Conservation (phyloP, 2,888 invertebrate genomes). For the Steinernema carpocapsae region DNA sequence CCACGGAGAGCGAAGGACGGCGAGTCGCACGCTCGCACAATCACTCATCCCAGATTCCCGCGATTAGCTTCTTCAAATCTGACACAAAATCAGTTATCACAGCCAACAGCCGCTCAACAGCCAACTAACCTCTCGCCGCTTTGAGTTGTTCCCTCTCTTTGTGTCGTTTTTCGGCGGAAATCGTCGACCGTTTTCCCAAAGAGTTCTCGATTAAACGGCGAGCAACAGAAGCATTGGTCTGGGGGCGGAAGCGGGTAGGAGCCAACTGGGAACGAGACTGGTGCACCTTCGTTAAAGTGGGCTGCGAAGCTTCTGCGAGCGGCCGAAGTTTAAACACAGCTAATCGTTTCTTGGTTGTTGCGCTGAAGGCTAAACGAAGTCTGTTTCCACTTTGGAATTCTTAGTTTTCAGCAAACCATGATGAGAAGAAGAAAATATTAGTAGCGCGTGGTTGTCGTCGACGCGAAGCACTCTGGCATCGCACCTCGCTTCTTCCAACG, state of each 20-base stretch:
- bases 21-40: too few relatives aligned
- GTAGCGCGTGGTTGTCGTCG: background rate
- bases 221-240: conserved; percentile 15
- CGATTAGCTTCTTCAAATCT: conserved; percentile 24
- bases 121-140: background rate
- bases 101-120: too few relatives aligned
- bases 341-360: background rate
- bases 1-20: too few relatives aligned
- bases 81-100: too few relatives aligned
- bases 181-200: background rate
- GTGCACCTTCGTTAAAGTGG: background rate
- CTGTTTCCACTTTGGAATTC: background rate
- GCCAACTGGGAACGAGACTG: background rate
- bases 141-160: conserved; percentile 20
- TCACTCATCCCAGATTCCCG: conserved; percentile 15
- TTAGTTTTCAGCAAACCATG: background rate
- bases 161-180: background rate
- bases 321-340: background rate
- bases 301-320: background rate
- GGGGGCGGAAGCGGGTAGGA: background rate
- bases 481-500: background rate
- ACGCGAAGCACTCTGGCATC: conserved; percentile 17
- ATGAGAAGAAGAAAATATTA: conserved; percentile 2
- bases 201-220: conserved; percentile 18
- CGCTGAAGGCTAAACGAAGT: background rate